phyloP scores from a whole-genome alignment of 2,113 vertebrate species.

The Cavia aperea region DNA sequence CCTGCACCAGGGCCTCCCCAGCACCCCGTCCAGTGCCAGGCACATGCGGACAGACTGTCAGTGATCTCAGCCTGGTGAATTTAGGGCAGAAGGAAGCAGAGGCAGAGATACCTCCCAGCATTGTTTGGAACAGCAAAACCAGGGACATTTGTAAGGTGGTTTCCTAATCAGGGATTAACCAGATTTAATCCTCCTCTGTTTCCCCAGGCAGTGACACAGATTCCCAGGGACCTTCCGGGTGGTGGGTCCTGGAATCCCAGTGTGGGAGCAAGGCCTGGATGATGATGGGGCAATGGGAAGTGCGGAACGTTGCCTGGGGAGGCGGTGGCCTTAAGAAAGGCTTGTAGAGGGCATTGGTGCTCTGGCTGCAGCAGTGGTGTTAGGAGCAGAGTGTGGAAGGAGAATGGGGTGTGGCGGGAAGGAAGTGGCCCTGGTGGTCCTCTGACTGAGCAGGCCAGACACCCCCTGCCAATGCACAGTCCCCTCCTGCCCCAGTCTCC shows the following conservation, averaged over 20 bases:
- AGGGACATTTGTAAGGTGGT: slow-evolving; percentile 27
- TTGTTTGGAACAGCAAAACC: background rate
- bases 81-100: background rate
- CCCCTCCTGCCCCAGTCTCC: background rate
- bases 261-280: background rate
- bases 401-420: background rate
- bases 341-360: too few relatives aligned
- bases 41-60: accelerated
- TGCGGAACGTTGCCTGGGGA: background rate
- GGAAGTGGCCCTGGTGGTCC: accelerated
- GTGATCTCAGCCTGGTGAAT: accelerated
- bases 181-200: background rate
- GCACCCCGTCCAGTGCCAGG: background rate
- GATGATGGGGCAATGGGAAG: background rate
- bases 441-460: background rate
- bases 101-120: background rate
- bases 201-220: background rate
- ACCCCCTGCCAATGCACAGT: accelerated
- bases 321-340: background rate
- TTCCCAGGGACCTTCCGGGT: slow-evolving; percentile 30
- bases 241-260: background rate
- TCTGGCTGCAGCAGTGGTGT: too few relatives aligned
- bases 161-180: slow-evolving; percentile 26
- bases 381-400: background rate
- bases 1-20: background rate